Conservation (phyloP, 2,113 vertebrate species). For the Coreoperca whiteheadi region DNA sequence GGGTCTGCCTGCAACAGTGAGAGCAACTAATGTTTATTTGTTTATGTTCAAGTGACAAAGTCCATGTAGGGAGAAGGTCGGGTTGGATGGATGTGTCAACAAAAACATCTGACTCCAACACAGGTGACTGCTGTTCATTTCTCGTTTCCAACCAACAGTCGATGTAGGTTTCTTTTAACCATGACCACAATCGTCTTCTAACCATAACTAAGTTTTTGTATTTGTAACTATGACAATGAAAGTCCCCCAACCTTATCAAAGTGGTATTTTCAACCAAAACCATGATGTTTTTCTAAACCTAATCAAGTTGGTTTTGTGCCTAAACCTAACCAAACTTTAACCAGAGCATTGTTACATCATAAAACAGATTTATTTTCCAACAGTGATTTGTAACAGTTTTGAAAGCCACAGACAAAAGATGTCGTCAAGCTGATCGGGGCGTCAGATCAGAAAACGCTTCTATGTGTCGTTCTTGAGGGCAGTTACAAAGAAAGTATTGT, state of each 20-base stretch:
- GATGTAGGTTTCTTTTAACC: too few relatives aligned
- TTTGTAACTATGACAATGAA: too few relatives aligned
- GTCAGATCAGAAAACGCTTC: background rate
- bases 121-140: too few relatives aligned
- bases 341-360: background rate
- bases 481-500: background rate
- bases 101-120: too few relatives aligned
- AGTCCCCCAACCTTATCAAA: background rate
- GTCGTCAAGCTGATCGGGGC: background rate
- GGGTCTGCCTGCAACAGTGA: too few relatives aligned
- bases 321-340: background rate
- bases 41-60: too few relatives aligned
- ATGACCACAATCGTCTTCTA: too few relatives aligned
- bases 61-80: too few relatives aligned
- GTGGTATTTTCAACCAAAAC: background rate
- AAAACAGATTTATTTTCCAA: too few relatives aligned
- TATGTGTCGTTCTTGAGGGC: background rate
- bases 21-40: background rate
- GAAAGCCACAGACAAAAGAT: background rate
- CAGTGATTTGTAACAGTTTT: background rate
- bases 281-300: background rate
- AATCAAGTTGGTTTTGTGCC: background rate
- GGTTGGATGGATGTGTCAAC: too few relatives aligned
- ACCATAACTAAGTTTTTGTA: too few relatives aligned
- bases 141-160: too few relatives aligned